A percentile compares a stretch with the other conserved stretches of the same genome.
phyloP scores from a whole-genome alignment of 2,888 invertebrate species.

The Drosophila bunnanda region DNA sequence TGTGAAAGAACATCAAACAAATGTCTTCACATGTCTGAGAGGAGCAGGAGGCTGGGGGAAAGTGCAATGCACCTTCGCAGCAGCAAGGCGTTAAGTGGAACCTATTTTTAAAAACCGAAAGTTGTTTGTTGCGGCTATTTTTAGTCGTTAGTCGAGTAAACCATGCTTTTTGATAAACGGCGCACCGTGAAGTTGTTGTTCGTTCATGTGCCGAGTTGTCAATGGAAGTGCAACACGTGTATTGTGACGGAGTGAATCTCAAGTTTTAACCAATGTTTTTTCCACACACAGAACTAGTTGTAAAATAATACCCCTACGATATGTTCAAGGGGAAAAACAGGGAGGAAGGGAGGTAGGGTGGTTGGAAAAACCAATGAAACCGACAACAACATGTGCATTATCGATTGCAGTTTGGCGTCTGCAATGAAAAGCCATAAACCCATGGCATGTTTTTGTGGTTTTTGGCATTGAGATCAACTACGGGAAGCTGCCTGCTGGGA shows the following conservation, averaged over 20 bases:
- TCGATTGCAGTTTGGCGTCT: slow-evolving; percentile 43
- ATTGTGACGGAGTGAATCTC: slow-evolving; percentile 10
- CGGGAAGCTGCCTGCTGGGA: slow-evolving; percentile 5
- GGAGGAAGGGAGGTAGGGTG: too few relatives aligned
- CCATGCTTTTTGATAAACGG: slow-evolving; percentile 34
- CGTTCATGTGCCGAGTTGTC: slow-evolving; percentile 24
- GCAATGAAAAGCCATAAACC: slow-evolving; percentile 40
- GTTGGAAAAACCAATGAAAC: slow-evolving; percentile 11
- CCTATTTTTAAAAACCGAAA: slow-evolving; percentile 64
- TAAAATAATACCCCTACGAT: slow-evolving; percentile 36
- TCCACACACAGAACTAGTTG: slow-evolving; percentile 14
- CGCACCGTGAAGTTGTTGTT: slow-evolving; percentile 8
- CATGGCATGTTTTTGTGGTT: slow-evolving; percentile 33
- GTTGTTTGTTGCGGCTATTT: slow-evolving; percentile 45
- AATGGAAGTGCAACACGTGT: slow-evolving; percentile 36
- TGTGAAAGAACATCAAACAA: slow-evolving; percentile 36
- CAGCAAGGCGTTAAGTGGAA: slow-evolving; percentile 45
- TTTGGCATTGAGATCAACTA: slow-evolving; percentile 43
- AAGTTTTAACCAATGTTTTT: slow-evolving; percentile 17
- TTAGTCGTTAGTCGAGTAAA: slow-evolving; percentile 21
- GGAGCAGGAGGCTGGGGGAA: slow-evolving; percentile 26
- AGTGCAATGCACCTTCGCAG: slow-evolving; percentile 71
- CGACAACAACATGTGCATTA: slow-evolving; percentile 48
- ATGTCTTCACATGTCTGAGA: slow-evolving; percentile 28
- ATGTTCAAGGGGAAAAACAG: slow-evolving; percentile 1